Base-by-base conservation (phyloP, 2,113 vertebrate genomes). In the Condylura cristata region DNA sequence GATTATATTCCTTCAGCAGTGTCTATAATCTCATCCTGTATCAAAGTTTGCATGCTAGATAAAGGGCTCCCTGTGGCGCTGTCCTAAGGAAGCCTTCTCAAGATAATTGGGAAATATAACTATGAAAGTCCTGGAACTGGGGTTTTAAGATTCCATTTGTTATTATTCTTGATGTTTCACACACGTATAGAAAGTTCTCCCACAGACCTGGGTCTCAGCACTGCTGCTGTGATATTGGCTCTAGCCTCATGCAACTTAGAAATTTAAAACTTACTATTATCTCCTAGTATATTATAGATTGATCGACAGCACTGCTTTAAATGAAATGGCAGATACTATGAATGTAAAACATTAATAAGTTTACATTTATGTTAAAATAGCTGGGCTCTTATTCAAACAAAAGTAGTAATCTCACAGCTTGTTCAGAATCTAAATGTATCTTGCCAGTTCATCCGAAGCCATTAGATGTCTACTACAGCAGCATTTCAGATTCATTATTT, bases 41-140 rank as follows among this genome's bases (percentile, higher is more conserved):
- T 95, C 95, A 90, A 95, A 94, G 96, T 95, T 90, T 93, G 56
- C 75, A 44, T 89, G 78, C 51, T 11, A 53, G 92, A 95, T 95
- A 53, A 97, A 96, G 95, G 94, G 30, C 95, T 93, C 90, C 94
- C 95, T 26, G 28, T 56, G 90, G 75, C 39, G 71, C 63, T 32
- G 13, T 90, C 75, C 88, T 93, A 87, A 82, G 72, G 61, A 93
- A 85, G 30, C 65, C 26, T 41, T 88, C 44, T 90, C 82, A 72
- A 79, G 46, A 94, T 96, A 94, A 96, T 96, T 96, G 78, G 93
- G 63, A 94, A 88, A 88, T 94, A 30, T 30, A 88, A 71, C 95
- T 82, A 6, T 6, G 85, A 83, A 90, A 68, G 61, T 70, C 56
- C 81, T 48, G 46, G 86, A 22, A 90, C 75, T 34, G 37, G 16